Conservation (phyloP, 2,113 vertebrate genomes). For the Saguinus midas region DNA sequence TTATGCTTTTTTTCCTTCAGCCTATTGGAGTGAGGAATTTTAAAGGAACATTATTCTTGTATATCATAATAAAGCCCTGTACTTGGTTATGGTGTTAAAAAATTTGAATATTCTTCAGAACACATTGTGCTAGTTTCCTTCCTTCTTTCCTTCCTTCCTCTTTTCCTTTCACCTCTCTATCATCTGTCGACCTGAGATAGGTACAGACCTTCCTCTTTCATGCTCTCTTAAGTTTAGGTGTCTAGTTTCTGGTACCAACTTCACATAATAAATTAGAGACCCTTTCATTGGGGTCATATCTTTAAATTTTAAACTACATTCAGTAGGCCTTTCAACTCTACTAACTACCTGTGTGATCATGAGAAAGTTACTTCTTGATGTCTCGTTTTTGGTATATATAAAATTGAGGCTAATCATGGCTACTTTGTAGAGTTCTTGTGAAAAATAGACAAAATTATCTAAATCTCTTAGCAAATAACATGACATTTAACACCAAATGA, state of each 20-base stretch:
- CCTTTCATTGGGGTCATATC: not conserved
- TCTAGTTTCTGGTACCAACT: not conserved
- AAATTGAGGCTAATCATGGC: not conserved
- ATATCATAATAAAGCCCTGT: not conserved
- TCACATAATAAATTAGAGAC: not conserved
- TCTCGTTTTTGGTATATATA: not conserved
- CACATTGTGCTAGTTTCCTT: not conserved
- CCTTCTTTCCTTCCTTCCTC: not conserved
- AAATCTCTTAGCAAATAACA: not conserved
- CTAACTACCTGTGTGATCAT: not conserved
- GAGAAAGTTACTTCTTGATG: not conserved
- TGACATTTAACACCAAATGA: not conserved
- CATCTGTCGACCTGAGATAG: not conserved
- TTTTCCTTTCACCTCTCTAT: not conserved
- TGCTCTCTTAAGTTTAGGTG: not conserved
- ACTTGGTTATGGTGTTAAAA: not conserved
- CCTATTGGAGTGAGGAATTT: not conserved
- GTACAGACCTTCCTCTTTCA: not conserved
- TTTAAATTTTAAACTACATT: not conserved
- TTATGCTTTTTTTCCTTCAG: not conserved
- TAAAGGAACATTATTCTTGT: not conserved
- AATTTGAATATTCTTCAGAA: not conserved
- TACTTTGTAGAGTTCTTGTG: not conserved
- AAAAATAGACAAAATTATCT: not conserved
- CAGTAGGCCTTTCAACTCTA: not conserved